Conservation (phyloP, 2,113 vertebrate species). For the Marmota monax region DNA sequence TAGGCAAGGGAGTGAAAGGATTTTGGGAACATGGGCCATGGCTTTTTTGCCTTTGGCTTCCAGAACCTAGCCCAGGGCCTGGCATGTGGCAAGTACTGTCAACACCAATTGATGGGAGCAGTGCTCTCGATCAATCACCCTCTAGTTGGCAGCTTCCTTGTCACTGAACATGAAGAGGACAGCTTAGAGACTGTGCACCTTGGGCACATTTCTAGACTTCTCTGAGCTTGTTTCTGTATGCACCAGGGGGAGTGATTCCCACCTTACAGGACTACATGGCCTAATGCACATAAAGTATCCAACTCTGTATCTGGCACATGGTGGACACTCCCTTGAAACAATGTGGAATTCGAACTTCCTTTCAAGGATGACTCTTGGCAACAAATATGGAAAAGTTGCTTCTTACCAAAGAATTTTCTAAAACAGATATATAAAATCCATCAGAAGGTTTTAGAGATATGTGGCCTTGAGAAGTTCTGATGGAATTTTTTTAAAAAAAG, state of each 20-base stretch:
- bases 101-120: not conserved
- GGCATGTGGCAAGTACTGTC: not conserved
- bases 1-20: too few species aligned
- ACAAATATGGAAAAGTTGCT: not conserved
- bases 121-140: not conserved
- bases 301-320: not conserved
- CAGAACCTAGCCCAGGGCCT: not conserved
- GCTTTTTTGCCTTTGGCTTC: not conserved
- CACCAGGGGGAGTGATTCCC: not conserved
- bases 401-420: not conserved
- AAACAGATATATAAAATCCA: not conserved
- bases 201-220: not conserved
- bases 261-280: not conserved
- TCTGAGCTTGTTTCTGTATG: not conserved
- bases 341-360: not conserved
- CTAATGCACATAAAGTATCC: not conserved
- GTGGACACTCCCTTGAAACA: not conserved
- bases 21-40: not conserved
- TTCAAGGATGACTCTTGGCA: conserved; percentile 4
- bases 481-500: not conserved
- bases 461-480: not conserved
- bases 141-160: not conserved
- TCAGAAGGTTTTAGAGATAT: conserved; percentile 11
- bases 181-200: not conserved
- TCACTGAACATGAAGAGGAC: not conserved